Percentiles rank a stretch among this genome's conserved stretches.
phyloP scores from a whole-genome alignment of 1,140 invertebrate species.

The Trachymyrmex septentrionalis region DNA sequence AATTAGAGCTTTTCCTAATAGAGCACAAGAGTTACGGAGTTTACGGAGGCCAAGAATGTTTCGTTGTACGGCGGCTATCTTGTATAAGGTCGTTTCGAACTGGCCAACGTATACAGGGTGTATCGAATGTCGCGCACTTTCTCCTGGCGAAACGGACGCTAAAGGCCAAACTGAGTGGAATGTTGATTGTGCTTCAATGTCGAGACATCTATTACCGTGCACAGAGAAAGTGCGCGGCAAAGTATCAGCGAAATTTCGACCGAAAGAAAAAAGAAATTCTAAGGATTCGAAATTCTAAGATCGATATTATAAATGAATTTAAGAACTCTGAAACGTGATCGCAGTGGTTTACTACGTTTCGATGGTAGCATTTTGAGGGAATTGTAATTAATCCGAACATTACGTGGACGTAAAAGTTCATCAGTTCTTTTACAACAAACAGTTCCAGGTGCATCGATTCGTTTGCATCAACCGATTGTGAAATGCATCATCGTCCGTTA shows the following conservation, averaged over 20 bases:
- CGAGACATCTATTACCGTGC: not conserved
- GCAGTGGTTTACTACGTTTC: too few relatives aligned
- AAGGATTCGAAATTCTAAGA: too few relatives aligned
- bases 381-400: not conserved
- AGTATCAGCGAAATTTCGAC: not conserved
- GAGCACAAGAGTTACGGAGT: constrained; percentile 42
- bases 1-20: constrained; percentile 53
- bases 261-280: not conserved
- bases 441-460: not conserved
- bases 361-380: not conserved
- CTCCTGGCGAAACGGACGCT: constrained; percentile 30
- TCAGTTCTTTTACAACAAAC: not conserved
- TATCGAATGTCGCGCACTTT: constrained; percentile 60
- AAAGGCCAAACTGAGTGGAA: constrained; percentile 44
- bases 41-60: constrained; percentile 50
- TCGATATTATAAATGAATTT: not conserved
- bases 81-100: constrained; percentile 61
- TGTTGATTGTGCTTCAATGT: constrained; percentile 41
- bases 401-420: not conserved
- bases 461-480: not conserved
- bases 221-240: not conserved
- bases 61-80: constrained; percentile 38
- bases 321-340: not conserved
- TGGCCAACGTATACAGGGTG: constrained; percentile 60
- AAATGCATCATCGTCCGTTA: not conserved